A percentile compares a stretch with the other conserved stretches of the same genome.
Conservation (phyloP, 2,113 vertebrate genomes). For the Cinclus cinclus region DNA sequence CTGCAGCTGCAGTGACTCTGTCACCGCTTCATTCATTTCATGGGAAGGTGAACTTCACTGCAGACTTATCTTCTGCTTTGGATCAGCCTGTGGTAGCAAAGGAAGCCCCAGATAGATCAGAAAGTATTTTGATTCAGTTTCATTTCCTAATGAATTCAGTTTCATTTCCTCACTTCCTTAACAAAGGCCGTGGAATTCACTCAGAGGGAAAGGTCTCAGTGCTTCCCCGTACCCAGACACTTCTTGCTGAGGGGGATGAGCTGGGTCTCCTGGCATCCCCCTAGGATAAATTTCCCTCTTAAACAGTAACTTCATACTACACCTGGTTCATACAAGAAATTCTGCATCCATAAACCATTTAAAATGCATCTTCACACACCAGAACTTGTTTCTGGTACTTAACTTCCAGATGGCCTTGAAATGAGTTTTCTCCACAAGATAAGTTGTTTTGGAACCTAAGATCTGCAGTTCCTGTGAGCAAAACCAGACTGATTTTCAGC, state of each 20-base stretch:
- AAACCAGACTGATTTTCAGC: not conserved
- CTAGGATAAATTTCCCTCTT: not conserved
- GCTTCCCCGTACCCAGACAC: not conserved
- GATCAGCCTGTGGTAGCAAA: not conserved
- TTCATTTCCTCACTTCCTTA: not conserved
- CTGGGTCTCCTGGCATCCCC: not conserved
- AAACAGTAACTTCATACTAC: not conserved
- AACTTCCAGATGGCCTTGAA: not conserved
- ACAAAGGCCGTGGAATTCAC: not conserved
- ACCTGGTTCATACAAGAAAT: not conserved
- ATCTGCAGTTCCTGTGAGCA: not conserved
- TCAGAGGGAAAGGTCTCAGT: not conserved
- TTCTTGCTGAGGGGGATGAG: not conserved
- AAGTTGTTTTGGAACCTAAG: rapidly evolving
- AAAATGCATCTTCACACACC: not conserved
- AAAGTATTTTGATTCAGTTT: not conserved
- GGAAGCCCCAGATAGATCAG: not conserved
- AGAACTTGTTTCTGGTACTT: not conserved
- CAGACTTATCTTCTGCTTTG: not conserved
- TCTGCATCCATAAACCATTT: not conserved
- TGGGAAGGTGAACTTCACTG: not conserved
- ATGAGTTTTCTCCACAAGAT: not conserved
- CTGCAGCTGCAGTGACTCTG: not conserved
- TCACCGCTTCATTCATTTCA: not conserved
- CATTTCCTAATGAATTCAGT: not conserved